phyloP scores from a whole-genome alignment of 2,888 invertebrate species.

The Luperina testacea region DNA sequence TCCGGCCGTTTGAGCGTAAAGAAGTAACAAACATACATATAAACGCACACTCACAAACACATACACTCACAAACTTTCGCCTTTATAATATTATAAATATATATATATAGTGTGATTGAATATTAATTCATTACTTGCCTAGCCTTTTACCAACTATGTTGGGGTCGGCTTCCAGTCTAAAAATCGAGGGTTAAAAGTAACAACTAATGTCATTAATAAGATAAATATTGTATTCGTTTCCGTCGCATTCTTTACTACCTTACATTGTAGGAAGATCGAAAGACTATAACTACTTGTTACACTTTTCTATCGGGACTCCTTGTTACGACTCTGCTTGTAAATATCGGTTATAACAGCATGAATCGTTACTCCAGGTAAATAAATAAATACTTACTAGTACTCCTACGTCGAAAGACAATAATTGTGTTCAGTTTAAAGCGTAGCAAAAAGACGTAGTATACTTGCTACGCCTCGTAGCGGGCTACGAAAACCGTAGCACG shows the following conservation, averaged over 20 bases:
- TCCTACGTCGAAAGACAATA: background rate
- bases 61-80: too few species aligned
- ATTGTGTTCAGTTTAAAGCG: background rate
- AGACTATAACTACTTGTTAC: background rate
- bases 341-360: background rate
- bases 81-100: too few species aligned
- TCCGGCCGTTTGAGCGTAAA: too few species aligned
- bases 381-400: background rate
- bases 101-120: background rate
- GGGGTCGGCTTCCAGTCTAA: too few species aligned
- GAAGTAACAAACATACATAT: too few species aligned
- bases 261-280: background rate
- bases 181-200: background rate
- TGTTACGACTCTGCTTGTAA: background rate
- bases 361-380: background rate
- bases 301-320: background rate
- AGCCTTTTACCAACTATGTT: too few species aligned
- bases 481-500: background rate
- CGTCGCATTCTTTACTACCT: background rate
- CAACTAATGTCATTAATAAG: background rate
- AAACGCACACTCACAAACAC: too few species aligned
- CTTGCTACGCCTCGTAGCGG: conserved; percentile 4
- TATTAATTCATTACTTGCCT: background rate
- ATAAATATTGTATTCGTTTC: background rate
- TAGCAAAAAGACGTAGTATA: background rate